phyloP scores from a whole-genome alignment of 1,140 invertebrate genomes.

The Ectropis grisescens region DNA sequence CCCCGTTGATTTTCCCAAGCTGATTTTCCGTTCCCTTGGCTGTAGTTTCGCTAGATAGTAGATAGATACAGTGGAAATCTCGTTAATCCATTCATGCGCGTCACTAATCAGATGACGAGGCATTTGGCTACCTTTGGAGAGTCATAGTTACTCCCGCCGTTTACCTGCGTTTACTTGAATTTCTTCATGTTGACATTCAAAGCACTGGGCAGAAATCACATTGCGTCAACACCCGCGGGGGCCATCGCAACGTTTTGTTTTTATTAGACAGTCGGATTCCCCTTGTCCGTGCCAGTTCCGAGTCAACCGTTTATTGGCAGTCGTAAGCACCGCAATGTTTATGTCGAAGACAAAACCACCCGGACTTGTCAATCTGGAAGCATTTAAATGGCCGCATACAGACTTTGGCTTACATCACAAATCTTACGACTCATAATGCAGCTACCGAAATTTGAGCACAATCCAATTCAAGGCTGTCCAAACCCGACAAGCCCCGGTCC shows the following conservation, averaged over 20 bases:
- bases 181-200: conserved; percentile 76
- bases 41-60: conserved; percentile 40
- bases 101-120: conserved; percentile 69
- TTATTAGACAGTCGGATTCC: conserved; percentile 89
- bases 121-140: conserved; percentile 72
- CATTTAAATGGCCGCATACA: no score
- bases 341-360: conserved; percentile 80
- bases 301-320: conserved; percentile 78
- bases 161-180: conserved; percentile 79
- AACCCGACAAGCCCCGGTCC: conserved; percentile 77
- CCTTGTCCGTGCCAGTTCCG: conserved; percentile 87
- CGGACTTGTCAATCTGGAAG: no score
- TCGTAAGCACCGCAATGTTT: conserved; percentile 43
- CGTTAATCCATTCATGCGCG: conserved; percentile 58
- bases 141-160: conserved; percentile 86
- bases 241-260: conserved; percentile 90
- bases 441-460: no score
- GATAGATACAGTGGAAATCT: conserved; percentile 37
- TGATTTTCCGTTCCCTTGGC: conserved; percentile 77
- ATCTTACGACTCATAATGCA: no score
- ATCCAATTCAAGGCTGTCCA: no score
- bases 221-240: conserved; percentile 78
- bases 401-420: no score
- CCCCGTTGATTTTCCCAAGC: conserved; percentile 79
- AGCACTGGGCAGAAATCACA: conserved; percentile 88